Evolutionary conservation across 1,140 invertebrate species (phyloP), one percentile per base, ranked within the genome.

Genomic region (Calycopis cecrops): DNA sequence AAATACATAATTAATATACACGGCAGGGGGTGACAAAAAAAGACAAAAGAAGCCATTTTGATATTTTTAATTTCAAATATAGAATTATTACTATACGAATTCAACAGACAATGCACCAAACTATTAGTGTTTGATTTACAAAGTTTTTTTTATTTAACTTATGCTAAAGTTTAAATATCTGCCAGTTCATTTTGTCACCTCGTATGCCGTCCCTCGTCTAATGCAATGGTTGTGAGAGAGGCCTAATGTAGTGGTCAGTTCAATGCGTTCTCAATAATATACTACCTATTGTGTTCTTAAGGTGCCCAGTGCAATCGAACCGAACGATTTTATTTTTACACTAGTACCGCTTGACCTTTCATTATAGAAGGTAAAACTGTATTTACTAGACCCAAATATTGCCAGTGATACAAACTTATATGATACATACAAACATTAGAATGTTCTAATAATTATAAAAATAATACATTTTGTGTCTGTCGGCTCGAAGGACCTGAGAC

Each of bases 151-250:
- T 28, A 28, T 3, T 28, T 2, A 28, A 28, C n/a, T n/a, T 3
- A 28, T 2, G 21, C 21, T 28, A 3, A 28, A 28, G 6, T 2
- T 28, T 18, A 0, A 10, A 10, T 35, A 17, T 10, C 3, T 9
- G 14, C 7, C 10, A 9, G 34, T 34, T 11, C 16, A 8, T 14
- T 33, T 33, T 47, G 38, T 38, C 52, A 53, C 40, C 21, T 42
- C 40, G 34, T 17, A 37, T 12, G 6, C 14, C 16, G 34, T 35
- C 14, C 17, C 12, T 42, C 33, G 38, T 47, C 14, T 53, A 67
- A 76, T 63, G 74, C 71, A 63, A 76, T 67, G 81, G 81, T 85
- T 85, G 81, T 85, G 81, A 85, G 73, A 72, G 78, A 78, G 81
- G 81, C 79, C 81, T 85, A 83, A 76, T 47, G 69, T 80, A 76